Conservation (phyloP, 2,113 vertebrate genomes). For the Penelope pileata region DNA sequence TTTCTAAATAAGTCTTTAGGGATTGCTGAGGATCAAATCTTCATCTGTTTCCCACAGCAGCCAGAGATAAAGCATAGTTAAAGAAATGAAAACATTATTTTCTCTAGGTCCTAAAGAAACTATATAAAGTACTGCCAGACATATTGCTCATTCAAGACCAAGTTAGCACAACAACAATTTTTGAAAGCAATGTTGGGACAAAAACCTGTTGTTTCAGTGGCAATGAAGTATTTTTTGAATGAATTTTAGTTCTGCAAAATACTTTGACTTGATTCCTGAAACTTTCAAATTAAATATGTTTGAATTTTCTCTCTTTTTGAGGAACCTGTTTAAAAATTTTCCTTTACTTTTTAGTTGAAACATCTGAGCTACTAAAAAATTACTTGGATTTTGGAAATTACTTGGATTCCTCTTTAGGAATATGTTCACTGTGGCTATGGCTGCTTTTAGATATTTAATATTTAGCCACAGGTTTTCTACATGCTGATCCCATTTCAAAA, state of each 20-base stretch:
- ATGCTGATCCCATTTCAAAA: not conserved
- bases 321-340: not conserved
- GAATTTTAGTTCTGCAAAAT: not conserved
- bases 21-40: not conserved
- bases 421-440: not conserved
- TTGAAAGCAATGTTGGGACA: not conserved
- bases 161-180: not conserved
- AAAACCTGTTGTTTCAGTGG: not conserved
- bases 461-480: not conserved
- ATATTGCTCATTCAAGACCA: not conserved
- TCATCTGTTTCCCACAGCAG: not conserved
- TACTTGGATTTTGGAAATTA: not conserved
- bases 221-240: not conserved
- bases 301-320: not conserved
- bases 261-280: not conserved
- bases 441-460: not conserved
- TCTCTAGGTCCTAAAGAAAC: not conserved
- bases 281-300: not conserved
- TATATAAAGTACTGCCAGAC: not conserved
- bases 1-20: not conserved
- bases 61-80: not conserved
- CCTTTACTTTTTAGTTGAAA: not conserved
- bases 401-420: not conserved
- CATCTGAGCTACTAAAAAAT: not conserved
- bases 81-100: not conserved